Percentiles rank a stretch among this genome's conserved stretches.
Conservation (phyloP, 2,888 invertebrate genomes). For the Teleogryllus oceanicus region DNA sequence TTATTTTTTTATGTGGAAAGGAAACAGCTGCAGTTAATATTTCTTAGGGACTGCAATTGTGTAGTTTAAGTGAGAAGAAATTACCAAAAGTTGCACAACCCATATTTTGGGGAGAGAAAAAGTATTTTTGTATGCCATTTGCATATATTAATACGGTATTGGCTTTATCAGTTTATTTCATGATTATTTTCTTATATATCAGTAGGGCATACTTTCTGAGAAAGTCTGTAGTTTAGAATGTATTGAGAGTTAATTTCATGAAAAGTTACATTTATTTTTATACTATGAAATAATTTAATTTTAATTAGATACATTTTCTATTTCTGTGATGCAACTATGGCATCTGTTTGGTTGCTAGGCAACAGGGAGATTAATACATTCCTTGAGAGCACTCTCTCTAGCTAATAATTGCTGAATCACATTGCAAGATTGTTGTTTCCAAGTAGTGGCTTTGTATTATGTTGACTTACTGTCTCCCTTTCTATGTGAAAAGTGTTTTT, state of each 20-base stretch:
- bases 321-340: conserved; percentile 29
- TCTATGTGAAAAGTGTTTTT: conserved; percentile 29
- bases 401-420: not conserved
- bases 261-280: conserved; percentile 26
- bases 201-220: conserved; percentile 24
- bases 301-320: conserved; percentile 19
- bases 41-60: conserved; percentile 25
- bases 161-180: not conserved
- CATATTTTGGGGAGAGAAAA: conserved; percentile 18
- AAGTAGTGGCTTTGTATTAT: conserved; percentile 29
- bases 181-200: not conserved
- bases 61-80: conserved; percentile 22
- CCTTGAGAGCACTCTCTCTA: conserved; percentile 21
- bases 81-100: conserved; percentile 19
- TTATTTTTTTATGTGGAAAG: conserved; percentile 35
- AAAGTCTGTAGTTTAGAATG: conserved; percentile 19
- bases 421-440: conserved; percentile 21
- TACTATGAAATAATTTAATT: conserved; percentile 21
- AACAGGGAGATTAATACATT: conserved; percentile 29
- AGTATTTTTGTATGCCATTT: conserved; percentile 19
- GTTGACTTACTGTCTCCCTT: conserved; percentile 28
- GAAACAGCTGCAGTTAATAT: conserved; percentile 25
- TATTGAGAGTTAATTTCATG: conserved; percentile 19
- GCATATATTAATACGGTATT: conserved; percentile 22
- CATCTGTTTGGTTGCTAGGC: conserved; percentile 28